phyloP scores from a whole-genome alignment of 2,888 invertebrate genomes.

The Incurvaria masculella region DNA sequence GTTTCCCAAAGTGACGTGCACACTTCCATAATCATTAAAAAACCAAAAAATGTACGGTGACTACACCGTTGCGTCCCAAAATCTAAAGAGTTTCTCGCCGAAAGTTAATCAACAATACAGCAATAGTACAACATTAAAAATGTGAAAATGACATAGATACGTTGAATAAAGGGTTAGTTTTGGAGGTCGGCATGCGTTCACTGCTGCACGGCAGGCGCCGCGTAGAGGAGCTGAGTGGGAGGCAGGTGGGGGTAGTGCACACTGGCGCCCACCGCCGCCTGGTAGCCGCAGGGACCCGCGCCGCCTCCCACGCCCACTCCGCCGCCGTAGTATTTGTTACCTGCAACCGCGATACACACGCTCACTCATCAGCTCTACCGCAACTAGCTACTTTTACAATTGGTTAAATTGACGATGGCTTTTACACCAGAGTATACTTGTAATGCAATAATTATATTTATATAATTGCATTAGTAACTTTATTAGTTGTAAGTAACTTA shows the following conservation, averaged over 20 bases:
- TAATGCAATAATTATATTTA: too few relatives aligned
- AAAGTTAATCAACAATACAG: conserved; percentile 10
- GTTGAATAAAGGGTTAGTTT: background rate
- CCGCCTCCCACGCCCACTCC: conserved; percentile 56
- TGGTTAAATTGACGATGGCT: too few relatives aligned
- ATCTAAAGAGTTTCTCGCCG: too few relatives aligned
- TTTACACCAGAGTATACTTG: too few relatives aligned
- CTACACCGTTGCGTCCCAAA: too few relatives aligned
- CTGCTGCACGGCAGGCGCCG: conserved; percentile 69
- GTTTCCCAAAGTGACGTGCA: too few relatives aligned
- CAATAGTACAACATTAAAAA: conserved; percentile 5
- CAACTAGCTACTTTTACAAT: too few relatives aligned
- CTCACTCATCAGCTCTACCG: too few relatives aligned
- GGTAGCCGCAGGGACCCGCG: conserved; percentile 61
- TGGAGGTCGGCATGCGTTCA: conserved; percentile 35
- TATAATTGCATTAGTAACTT: too few relatives aligned
- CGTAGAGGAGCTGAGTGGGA: conserved; percentile 53
- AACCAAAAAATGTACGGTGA: too few relatives aligned
- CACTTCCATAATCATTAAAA: too few relatives aligned
- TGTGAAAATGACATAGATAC: background rate
- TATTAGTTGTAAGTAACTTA: too few relatives aligned
- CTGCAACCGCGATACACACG: conserved; percentile 33
- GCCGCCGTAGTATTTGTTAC: conserved; percentile 75
- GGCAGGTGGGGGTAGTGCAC: conserved; percentile 62
- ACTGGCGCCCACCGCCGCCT: conserved; percentile 60